phyloP scores from a whole-genome alignment of 2,113 vertebrate species.

The Neoarius graeffei region DNA sequence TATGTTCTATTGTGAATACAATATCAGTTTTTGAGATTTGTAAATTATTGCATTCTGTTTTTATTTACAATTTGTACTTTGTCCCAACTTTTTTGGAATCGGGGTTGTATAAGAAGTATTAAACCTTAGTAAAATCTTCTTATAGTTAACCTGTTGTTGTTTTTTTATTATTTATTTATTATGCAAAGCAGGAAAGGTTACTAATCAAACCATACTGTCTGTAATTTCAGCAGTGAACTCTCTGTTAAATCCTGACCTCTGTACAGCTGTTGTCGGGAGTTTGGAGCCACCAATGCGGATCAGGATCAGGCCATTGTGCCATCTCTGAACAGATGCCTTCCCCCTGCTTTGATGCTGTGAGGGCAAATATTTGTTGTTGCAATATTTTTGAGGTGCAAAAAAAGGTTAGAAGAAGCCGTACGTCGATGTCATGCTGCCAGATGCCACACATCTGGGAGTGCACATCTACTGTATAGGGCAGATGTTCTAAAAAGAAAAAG shows the following conservation, averaged over 20 bases:
- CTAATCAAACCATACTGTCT: neutral
- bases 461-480: conserved; percentile 46
- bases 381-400: conserved; percentile 54
- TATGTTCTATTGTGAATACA: too few relatives aligned
- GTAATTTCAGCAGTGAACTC: neutral
- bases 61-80: too few relatives aligned
- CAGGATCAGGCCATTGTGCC: conserved; percentile 45
- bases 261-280: conserved; percentile 37
- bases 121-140: neutral
- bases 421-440: conserved; percentile 57
- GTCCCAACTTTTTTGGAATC: too few relatives aligned
- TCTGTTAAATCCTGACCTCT: conserved; percentile 43
- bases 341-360: conserved; percentile 44
- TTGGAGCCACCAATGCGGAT: conserved; percentile 16
- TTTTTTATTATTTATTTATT: too few relatives aligned
- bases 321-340: conserved; percentile 58
- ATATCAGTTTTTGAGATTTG: too few relatives aligned
- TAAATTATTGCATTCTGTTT: too few relatives aligned
- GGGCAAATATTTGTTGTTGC: conserved; percentile 57
- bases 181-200: conserved; percentile 17
- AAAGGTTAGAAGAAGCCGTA: conserved; percentile 55
- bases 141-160: too few relatives aligned
- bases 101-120: conserved; percentile 29
- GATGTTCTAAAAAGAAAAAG: conserved; percentile 45
- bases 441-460: conserved; percentile 56